Percentiles rank a stretch among this genome's conserved stretches.
phyloP scores from a whole-genome alignment of 2,888 invertebrate species.

The Incurvaria masculella region DNA sequence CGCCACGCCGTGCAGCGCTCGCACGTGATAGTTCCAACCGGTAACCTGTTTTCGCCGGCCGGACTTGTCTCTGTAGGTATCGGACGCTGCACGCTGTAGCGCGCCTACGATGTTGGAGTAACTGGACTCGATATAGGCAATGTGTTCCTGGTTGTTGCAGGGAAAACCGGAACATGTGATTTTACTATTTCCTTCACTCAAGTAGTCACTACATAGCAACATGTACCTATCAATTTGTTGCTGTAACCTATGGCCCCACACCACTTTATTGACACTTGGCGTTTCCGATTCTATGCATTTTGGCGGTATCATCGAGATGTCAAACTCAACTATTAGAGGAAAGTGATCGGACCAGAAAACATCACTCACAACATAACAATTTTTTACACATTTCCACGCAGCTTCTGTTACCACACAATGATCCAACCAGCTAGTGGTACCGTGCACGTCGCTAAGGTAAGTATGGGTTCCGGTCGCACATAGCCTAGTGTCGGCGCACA shows the following conservation, averaged over 20 bases:
- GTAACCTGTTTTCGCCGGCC: too few relatives aligned
- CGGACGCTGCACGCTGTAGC: too few relatives aligned
- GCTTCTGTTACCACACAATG: neutral
- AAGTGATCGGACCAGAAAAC: neutral
- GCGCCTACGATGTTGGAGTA: too few relatives aligned
- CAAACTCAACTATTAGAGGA: neutral
- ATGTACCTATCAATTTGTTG: neutral
- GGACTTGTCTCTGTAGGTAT: too few relatives aligned
- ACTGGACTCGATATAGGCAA: too few relatives aligned
- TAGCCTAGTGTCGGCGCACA: neutral
- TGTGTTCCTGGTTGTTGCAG: neutral
- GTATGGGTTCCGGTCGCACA: too few relatives aligned
- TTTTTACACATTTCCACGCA: neutral
- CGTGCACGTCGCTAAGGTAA: too few relatives aligned
- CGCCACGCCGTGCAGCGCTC: too few relatives aligned
- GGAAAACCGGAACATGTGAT: neutral
- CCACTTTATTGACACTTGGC: neutral
- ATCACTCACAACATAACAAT: neutral
- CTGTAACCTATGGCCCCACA: neutral
- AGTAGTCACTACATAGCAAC: neutral
- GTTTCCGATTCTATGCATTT: neutral
- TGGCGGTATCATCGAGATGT: too few relatives aligned
- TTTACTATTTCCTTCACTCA: neutral
- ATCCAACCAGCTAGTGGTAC: neutral
- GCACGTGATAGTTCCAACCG: too few relatives aligned